phyloP scores from a whole-genome alignment of 2,113 vertebrate species.

The Dipodomys ordii region DNA sequence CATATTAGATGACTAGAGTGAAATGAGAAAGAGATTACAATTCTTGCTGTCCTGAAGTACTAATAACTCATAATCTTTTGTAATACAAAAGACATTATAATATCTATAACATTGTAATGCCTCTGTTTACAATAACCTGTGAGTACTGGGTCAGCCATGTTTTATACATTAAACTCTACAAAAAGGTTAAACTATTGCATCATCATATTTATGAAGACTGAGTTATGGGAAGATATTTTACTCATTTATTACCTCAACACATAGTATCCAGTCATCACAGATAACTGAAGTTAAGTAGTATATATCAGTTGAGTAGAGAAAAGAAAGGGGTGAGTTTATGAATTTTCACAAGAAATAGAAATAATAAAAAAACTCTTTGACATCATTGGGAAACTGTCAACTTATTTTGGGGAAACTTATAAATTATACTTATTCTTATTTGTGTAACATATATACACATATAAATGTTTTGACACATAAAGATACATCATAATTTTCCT shows the following conservation, averaged over 20 bases:
- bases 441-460: neutral
- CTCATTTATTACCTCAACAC: neutral
- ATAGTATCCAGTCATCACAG: neutral
- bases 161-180: neutral
- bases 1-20: no score
- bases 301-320: neutral
- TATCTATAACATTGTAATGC: neutral
- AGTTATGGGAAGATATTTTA: neutral
- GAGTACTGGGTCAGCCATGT: neutral
- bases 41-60: neutral
- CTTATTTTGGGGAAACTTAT: constrained; percentile 20
- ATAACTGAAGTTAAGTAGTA: neutral
- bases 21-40: neutral
- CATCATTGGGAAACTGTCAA: neutral
- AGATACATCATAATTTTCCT: neutral
- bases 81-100: neutral
- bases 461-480: neutral
- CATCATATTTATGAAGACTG: neutral
- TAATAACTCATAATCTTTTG: neutral
- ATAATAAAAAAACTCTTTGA: neutral
- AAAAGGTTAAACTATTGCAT: neutral
- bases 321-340: neutral
- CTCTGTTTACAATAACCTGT: neutral
- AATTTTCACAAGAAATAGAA: constrained; percentile 1
- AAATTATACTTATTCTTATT: constrained; percentile 1